Evolutionary conservation across 2,113 vertebrate species (phyloP), one percentile per base, ranked within the genome.

Genomic region (Arothron firmamentum): DNA sequence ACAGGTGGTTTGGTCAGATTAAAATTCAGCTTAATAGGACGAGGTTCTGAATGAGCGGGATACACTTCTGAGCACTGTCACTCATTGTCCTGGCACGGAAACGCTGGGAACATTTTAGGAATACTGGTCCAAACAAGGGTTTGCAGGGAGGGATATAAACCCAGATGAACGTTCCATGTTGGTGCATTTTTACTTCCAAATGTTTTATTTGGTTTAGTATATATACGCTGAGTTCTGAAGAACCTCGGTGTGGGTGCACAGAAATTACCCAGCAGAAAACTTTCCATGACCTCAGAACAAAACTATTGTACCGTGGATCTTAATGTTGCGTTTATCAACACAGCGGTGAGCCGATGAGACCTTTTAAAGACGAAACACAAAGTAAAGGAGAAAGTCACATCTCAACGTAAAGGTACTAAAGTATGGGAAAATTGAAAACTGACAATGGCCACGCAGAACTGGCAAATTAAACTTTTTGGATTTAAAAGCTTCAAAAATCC

Each of bases 391-490:
- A 79, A 82, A 65, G 77, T 64, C 63, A 75, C 66, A 80, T 74
- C 77, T 80, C 71, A 82, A 79, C 75, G 78, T 89, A 78, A 85
- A 80, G 79, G 80, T 78, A 77, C 89, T 88, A 84, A 86, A 89
- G 79, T 85, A 74, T 72, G 53, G 72, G 71, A 52, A 85, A 87
- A 90, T 88, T 89, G 80, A 88, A 92, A 91, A 90, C 67, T 72
- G 79, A 83, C 84, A 85, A 82, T 84, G 75, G 88, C 82, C 80
- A 83, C 84, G 87, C 62, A 84, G 74, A 82, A 81, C 67, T 81
- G 86, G 80, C 82, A 79, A 88, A 90, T 85, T 90, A 89, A 91
- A 91, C 84, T 88, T 89, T 86, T 87, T 64, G 90, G 89, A 88
- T 90, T 91, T 89, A 89, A 86, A 85, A 88, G 79, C 82, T 78